These are phyloP conservation scores for Lepidocyrtoides sp. DNA, from an alignment of 2,888 invertebrate genomes.

Conservation along the genomic window DNA sequence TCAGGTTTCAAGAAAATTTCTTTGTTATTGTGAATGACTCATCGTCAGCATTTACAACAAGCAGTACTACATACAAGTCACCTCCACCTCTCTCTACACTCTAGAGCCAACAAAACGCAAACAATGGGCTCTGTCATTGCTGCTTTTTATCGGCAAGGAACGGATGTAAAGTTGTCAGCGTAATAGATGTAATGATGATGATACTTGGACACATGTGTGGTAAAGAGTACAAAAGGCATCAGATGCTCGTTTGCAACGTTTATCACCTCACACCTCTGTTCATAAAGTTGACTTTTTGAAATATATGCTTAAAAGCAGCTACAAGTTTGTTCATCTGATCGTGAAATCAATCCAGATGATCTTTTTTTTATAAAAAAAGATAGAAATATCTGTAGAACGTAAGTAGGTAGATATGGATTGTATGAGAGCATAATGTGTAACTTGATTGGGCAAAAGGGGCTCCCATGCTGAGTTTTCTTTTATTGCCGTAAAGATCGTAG, in stretches of 20 bases:
- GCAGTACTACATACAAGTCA: neutral
- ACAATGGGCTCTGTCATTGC: neutral
- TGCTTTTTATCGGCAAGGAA: constrained; percentile 32
- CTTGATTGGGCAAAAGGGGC: neutral
- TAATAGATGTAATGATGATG: constrained; percentile 49
- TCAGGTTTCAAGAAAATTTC: neutral
- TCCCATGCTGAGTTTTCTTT: constrained; percentile 9
- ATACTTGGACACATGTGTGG: constrained; percentile 64
- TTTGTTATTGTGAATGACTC: constrained; percentile 13
- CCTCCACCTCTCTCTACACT: neutral
- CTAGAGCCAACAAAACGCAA: neutral
- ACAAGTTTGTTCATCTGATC: constrained; percentile 33
- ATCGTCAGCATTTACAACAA: neutral
- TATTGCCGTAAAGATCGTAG: constrained; percentile 46
- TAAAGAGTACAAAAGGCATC: constrained; percentile 41
- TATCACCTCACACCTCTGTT: constrained; percentile 58
- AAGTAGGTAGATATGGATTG: constrained; percentile 7
- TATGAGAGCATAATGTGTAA: neutral
- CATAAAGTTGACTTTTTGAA: constrained; percentile 10
- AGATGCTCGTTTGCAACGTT: constrained; percentile 54
- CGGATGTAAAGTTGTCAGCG: constrained; percentile 45
- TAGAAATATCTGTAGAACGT: neutral
- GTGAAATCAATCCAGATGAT: constrained; percentile 66
- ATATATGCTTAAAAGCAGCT: constrained; percentile 22
- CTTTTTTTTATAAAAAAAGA: constrained; percentile 41